Conservation (phyloP, 2,797 vertebrate species). For the Fistularia commersonii region DNA sequence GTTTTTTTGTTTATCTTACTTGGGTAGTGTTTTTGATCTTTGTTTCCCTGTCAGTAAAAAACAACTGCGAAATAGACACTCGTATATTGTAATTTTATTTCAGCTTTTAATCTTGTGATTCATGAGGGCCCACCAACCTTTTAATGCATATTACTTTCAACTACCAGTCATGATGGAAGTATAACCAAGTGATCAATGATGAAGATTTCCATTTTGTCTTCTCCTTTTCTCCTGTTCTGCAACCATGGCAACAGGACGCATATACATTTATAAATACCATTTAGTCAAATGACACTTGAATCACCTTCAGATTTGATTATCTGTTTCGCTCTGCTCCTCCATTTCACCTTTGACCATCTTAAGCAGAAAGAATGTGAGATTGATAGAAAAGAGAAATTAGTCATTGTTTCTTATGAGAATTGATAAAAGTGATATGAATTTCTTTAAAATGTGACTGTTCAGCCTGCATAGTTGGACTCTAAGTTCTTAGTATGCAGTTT, state of each 20-base stretch:
- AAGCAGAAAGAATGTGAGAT: constrained; percentile 45
- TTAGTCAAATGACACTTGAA: constrained; percentile 63
- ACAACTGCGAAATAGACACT: constrained; percentile 4
- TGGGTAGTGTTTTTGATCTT: constrained; percentile 18
- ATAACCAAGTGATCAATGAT: constrained; percentile 68
- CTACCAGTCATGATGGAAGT: constrained; percentile 66
- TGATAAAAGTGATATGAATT: constrained; percentile 44
- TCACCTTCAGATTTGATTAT: constrained; percentile 60
- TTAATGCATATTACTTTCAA: constrained; percentile 52
- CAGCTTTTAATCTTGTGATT: constrained; percentile 49
- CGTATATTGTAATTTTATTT: constrained; percentile 14
- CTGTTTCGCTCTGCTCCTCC: constrained; percentile 39
- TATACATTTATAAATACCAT: constrained; percentile 52
- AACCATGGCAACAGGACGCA: constrained; percentile 69
- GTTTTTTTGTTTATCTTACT: constrained; percentile 52
- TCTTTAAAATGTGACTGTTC: constrained; percentile 39
- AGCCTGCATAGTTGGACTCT: constrained; percentile 23
- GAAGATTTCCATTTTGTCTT: constrained; percentile 43
- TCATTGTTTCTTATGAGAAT: not conserved
- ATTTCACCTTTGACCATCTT: constrained; percentile 44
- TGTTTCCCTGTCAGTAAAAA: constrained; percentile 11
- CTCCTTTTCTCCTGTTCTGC: constrained; percentile 21
- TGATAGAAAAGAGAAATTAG: no score
- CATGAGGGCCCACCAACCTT: constrained; percentile 42
- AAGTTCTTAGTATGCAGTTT: constrained; percentile 35